Conservation (phyloP, 2,797 vertebrate genomes). For the Echiichthys vipera region DNA sequence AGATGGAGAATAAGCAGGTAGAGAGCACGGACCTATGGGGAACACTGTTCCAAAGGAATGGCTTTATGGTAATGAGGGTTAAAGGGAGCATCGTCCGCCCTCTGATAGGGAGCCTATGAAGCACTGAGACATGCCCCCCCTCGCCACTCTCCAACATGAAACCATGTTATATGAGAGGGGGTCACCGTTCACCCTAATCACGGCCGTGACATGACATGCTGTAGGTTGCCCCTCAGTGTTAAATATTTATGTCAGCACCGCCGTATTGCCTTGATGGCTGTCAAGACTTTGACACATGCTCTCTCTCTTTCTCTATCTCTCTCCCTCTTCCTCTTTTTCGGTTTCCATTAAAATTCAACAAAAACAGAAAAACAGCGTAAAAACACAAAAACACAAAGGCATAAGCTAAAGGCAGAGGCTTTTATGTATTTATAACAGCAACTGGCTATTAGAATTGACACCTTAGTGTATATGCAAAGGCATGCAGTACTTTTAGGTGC, state of each 20-base stretch:
- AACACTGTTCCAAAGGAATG: conserved; percentile 80
- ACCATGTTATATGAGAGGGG: conserved; percentile 83
- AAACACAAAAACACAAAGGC: conserved; percentile 50
- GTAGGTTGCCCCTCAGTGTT: conserved; percentile 86
- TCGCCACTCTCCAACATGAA: conserved; percentile 69
- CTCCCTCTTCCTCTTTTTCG: conserved; percentile 48
- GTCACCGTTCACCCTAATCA: conserved; percentile 87
- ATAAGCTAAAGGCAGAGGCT: conserved; percentile 18
- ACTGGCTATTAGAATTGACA: not conserved
- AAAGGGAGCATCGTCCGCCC: conserved; percentile 75
- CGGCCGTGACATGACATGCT: conserved; percentile 87
- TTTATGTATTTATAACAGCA: conserved; percentile 22
- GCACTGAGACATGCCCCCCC: conserved; percentile 71
- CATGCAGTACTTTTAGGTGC: not conserved
- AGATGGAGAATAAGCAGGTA: conserved; percentile 62
- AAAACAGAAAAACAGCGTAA: conserved; percentile 58
- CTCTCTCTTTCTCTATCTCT: conserved; percentile 66
- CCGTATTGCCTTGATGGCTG: conserved; percentile 84
- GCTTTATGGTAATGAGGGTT: conserved; percentile 85
- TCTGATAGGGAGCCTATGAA: conserved; percentile 79
- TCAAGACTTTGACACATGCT: conserved; percentile 85
- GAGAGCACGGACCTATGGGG: conserved; percentile 60
- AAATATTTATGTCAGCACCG: conserved; percentile 87
- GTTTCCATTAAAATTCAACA: conserved; percentile 79
- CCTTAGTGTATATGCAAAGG: conserved; percentile 16